A percentile compares a stretch with the other conserved stretches of the same genome.
These are phyloP conservation scores for Chionomys nivalis DNA, from an alignment of 2,113 vertebrate genomes.

Conservation along the genomic window DNA sequence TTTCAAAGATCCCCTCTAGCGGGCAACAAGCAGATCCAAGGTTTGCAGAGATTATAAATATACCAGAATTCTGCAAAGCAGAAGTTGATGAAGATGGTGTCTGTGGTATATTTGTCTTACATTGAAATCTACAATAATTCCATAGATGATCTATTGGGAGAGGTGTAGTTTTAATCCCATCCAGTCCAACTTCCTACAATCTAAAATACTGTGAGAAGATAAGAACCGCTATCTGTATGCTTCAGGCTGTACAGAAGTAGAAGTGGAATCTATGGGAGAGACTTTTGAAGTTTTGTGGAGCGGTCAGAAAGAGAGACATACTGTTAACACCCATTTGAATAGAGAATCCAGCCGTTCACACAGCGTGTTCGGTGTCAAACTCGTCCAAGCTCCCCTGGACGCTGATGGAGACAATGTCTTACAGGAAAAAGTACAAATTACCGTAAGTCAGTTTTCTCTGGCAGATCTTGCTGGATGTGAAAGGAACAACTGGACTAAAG, in stretches of 20 bases:
- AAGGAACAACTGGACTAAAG: constrained; percentile 94
- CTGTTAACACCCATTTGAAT: constrained; percentile 94
- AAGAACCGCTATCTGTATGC: constrained; percentile 99
- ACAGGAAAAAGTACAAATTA: constrained; percentile 95
- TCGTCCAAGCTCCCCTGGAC: constrained; percentile 95
- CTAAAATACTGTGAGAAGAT: constrained; percentile 95
- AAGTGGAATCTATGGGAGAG: constrained; percentile 96
- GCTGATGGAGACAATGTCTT: constrained; percentile 90
- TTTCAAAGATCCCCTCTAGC: too few relatives aligned
- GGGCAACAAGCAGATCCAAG: too few relatives aligned
- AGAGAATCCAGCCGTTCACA: constrained; percentile 96
- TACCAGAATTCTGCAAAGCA: too few relatives aligned
- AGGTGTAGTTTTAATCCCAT: too few relatives aligned
- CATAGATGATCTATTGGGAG: too few relatives aligned
- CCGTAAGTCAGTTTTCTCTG: constrained; percentile 94
- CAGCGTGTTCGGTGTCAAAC: constrained; percentile 94
- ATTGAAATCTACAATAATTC: too few relatives aligned
- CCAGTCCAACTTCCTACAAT: constrained; percentile 88
- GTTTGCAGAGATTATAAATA: too few relatives aligned
- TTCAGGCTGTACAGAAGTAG: constrained; percentile 94
- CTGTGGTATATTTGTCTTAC: too few relatives aligned
- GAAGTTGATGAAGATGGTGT: too few relatives aligned
- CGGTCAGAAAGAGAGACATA: constrained; percentile 90
- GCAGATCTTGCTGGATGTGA: constrained; percentile 98
- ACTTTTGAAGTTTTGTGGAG: constrained; percentile 96